phyloP scores from a whole-genome alignment of 2,888 invertebrate species.

The Cordilura impudica region DNA sequence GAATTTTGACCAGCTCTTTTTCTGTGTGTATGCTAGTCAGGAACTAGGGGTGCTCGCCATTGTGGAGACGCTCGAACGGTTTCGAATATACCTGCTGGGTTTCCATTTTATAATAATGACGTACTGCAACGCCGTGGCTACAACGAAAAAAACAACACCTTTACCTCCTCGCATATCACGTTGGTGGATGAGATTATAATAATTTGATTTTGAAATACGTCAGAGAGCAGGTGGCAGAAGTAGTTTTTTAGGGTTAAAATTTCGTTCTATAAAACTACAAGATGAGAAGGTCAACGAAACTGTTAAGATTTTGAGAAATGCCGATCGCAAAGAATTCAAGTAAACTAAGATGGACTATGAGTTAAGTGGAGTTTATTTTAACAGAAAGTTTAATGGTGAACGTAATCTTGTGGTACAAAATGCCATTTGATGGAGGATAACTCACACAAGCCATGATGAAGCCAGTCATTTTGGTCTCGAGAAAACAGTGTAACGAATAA shows the following conservation, averaged over 20 bases:
- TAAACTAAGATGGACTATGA: no score
- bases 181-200: slow-evolving; percentile 1
- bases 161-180: slow-evolving; percentile 1
- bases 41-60: slow-evolving; percentile 2
- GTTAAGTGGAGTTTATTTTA: no score
- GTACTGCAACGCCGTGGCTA: neutral
- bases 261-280: neutral
- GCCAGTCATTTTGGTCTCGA: slow-evolving; percentile 59
- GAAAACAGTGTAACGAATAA: slow-evolving; percentile 59
- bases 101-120: neutral
- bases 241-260: neutral
- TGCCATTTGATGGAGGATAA: slow-evolving; percentile 56
- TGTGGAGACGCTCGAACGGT: neutral
- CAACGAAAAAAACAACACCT: neutral
- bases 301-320: no score
- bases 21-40: slow-evolving; percentile 14
- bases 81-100: slow-evolving; percentile 4
- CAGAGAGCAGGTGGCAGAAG: neutral
- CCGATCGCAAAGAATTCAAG: no score
- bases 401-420: slow-evolving; percentile 57
- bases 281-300: neutral
- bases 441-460: slow-evolving; percentile 59
- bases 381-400: slow-evolving; percentile 12
- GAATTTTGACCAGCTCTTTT: no score
- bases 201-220: neutral